phyloP scores from a whole-genome alignment of 2,797 vertebrate genomes.

The Cichlasoma orientale region DNA sequence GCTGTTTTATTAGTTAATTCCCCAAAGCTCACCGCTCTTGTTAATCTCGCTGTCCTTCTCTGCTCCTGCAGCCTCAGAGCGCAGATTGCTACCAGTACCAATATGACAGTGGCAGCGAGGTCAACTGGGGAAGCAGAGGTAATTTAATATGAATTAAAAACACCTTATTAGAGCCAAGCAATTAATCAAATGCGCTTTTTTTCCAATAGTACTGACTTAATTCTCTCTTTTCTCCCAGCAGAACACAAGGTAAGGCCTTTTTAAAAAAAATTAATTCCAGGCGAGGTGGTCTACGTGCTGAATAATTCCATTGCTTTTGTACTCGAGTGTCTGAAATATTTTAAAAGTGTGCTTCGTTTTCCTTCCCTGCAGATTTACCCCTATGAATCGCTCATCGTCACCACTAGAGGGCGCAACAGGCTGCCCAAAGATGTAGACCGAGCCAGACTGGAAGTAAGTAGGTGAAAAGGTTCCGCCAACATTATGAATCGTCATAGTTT shows the following conservation, averaged over 20 bases:
- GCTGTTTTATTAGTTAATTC: background rate
- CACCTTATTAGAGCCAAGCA: conserved; percentile 14
- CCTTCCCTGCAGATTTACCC: conserved; percentile 87
- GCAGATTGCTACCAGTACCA: conserved; percentile 91
- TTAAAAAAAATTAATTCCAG: background rate
- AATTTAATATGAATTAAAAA: conserved; percentile 42
- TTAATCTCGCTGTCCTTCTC: conserved; percentile 4
- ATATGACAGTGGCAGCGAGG: conserved; percentile 89
- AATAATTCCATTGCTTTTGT: conserved; percentile 2
- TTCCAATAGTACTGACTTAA: conserved; percentile 23
- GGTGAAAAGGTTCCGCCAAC: background rate
- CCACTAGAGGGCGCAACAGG: conserved; percentile 92
- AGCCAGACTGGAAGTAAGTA: conserved; percentile 91
- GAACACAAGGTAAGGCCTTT: conserved; percentile 92
- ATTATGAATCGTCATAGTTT: background rate
- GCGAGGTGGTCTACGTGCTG: background rate
- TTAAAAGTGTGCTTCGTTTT: background rate
- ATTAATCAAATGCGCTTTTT: conserved; percentile 3
- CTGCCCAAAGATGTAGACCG: conserved; percentile 96
- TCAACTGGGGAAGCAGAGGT: conserved; percentile 96
- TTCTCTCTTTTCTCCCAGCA: conserved; percentile 66
- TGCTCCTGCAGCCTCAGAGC: conserved; percentile 86
- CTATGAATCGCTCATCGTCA: conserved; percentile 94
- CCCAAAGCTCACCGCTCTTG: background rate
- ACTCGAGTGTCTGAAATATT: background rate